Evolutionary conservation across 2,797 vertebrate genomes (phyloP).

Genomic region (Hybognathus amarus): DNA sequence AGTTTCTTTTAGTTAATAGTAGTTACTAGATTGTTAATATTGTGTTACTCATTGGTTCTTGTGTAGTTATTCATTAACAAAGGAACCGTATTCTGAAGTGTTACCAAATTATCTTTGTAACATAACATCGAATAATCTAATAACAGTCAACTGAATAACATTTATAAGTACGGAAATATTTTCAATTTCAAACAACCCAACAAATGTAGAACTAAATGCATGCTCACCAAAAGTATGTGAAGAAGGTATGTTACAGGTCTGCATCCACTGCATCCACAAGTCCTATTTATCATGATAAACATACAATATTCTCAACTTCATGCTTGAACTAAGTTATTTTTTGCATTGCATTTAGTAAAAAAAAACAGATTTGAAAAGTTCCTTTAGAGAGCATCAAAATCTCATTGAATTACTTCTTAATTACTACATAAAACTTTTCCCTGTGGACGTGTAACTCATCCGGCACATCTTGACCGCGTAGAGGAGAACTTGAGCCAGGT

Average conservation of each 20-base stretch:
- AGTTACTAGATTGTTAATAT: too few species aligned
- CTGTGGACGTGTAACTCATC: conserved; percentile 9
- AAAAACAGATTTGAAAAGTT: background rate
- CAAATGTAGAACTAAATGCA: background rate
- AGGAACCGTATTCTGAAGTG: too few species aligned
- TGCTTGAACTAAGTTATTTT: conserved; percentile 4
- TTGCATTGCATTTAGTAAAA: background rate
- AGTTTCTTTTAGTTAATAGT: too few species aligned
- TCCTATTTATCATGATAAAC: too few species aligned
- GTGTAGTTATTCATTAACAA: too few species aligned
- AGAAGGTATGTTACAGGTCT: too few species aligned
- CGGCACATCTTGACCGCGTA: background rate
- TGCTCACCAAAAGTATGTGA: background rate
- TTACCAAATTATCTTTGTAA: background rate
- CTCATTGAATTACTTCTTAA: too few species aligned
- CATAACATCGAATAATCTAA: background rate
- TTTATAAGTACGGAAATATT: background rate
- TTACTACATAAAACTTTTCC: background rate
- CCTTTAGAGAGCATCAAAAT: background rate
- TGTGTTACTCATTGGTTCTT: too few species aligned
- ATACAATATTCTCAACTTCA: background rate
- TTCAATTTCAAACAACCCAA: background rate
- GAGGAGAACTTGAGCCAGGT: conserved; percentile 28
- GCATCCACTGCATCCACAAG: background rate
- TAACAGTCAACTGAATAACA: background rate